Base-by-base conservation (phyloP, 2,888 invertebrate genomes). In the Spialia ferax region DNA sequence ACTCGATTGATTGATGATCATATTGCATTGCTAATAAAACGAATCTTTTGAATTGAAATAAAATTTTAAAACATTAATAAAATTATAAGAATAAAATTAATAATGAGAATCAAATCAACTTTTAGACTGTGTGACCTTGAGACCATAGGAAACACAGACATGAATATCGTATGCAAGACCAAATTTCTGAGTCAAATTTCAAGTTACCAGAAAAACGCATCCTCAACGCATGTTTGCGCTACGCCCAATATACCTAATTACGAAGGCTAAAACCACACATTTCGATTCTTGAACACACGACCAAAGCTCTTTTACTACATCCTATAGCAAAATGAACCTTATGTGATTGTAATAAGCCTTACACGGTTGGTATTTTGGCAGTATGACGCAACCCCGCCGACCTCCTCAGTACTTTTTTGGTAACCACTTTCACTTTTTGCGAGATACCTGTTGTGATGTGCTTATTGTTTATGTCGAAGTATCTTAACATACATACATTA, bases 391-490 rank as follows among this genome's bases (percentile, higher is more conserved):
- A 87, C 71, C 69, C 70, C 70, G 59, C 56, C 80, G 83, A 81
- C 86, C 85, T 85, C 82, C 75, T 73, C 77, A 68, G 77, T 80
- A 79, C 82, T 77, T 80, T 81, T 86, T 87, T 82, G 85, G 85
- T 73, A 73, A 76, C 80, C 68, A 84, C 87, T 87, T 87, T 87
- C 87, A 86, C 87, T 87, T 87, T 85, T 81, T 75, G 79, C 76
- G 45, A 54, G 75, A 75, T 74, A 65, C 65, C 63, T 59, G 65
- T 63, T 60, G 57, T 63, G 73, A 70, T 73, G 56, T 63, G 73
- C 60, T 72, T 54, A 52, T 48, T 42, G 42, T 42, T 42, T 42
- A 42, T 42, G 42, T 42, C 15, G 15, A 42, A 42, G 42, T 15
- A 42, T 42, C 5, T 42, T 38, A 38, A 38, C 38, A 38, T 38